Evolutionary conservation across 1,140 invertebrate species (phyloP).

Genomic region (Grapholita molesta): DNA sequence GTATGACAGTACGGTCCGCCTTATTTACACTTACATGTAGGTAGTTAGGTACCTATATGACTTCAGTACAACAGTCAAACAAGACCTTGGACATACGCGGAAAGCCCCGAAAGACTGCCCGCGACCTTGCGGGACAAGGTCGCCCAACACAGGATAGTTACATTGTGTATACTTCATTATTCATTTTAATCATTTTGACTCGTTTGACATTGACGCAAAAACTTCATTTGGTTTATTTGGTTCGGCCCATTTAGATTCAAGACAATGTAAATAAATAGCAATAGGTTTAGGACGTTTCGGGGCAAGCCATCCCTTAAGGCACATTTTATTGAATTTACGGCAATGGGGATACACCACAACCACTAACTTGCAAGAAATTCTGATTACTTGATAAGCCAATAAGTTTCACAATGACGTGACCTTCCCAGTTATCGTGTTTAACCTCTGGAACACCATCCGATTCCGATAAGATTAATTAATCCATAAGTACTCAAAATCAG

Average conservation of each 20-base stretch:
- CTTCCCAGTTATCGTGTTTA: not conserved
- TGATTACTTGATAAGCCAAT: not conserved
- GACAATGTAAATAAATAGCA: not conserved
- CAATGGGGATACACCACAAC: too few relatives aligned
- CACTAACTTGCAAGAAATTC: too few relatives aligned
- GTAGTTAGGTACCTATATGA: too few relatives aligned
- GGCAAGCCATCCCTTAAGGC: not conserved
- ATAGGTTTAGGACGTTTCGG: not conserved
- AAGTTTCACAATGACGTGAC: not conserved
- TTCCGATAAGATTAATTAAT: not conserved
- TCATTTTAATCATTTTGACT: slow-evolving; percentile 16
- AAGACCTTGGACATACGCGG: slow-evolving; percentile 61
- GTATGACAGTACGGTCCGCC: slow-evolving; percentile 22
- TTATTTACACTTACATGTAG: slow-evolving; percentile 30
- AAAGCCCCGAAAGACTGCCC: slow-evolving; percentile 54
- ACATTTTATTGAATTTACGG: too few relatives aligned
- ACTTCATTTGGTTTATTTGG: not conserved
- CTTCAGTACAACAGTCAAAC: slow-evolving; percentile 32
- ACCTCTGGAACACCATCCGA: not conserved
- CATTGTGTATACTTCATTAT: slow-evolving; percentile 14
- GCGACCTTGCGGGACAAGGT: slow-evolving; percentile 54
- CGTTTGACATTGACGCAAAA: slow-evolving; percentile 5
- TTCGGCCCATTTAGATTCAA: not conserved
- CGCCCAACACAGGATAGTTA: slow-evolving; percentile 50
- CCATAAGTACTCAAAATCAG: not conserved